phyloP scores from a whole-genome alignment of 2,113 vertebrate genomes.

The Centropus bengalensis region DNA sequence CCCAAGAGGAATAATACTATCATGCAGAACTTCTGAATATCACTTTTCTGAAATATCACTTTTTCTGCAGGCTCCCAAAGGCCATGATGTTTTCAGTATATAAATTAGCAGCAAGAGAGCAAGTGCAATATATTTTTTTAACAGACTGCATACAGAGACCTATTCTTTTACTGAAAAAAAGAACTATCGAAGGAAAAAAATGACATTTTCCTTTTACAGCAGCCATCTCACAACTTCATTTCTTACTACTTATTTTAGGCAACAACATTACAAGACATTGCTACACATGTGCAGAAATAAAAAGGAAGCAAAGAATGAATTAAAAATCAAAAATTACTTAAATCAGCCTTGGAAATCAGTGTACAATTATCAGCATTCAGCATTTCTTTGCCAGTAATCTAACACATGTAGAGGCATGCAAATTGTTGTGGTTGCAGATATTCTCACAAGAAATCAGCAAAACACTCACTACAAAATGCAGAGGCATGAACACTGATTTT shows the following conservation, averaged over 20 bases:
- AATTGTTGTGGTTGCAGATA: slow-evolving; percentile 60
- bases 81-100: neutral
- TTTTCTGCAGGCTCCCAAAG: neutral
- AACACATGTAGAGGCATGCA: slow-evolving; percentile 62
- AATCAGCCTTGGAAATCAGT: slow-evolving; percentile 66
- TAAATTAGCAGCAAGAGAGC: neutral
- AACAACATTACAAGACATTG: slow-evolving; percentile 63
- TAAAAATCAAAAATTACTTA: slow-evolving; percentile 71
- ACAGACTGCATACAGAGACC: neutral
- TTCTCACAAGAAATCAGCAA: slow-evolving; percentile 60
- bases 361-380: slow-evolving; percentile 65
- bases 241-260: slow-evolving; percentile 64
- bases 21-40: neutral
- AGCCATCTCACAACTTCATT: slow-evolving; percentile 34
- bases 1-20: neutral
- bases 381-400: slow-evolving; percentile 70
- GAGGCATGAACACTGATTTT: slow-evolving; percentile 51
- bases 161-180: neutral
- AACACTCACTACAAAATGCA: slow-evolving; percentile 62
- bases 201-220: slow-evolving; percentile 31
- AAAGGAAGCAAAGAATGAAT: slow-evolving; percentile 65
- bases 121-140: neutral
- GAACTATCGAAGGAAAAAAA: slow-evolving; percentile 18
- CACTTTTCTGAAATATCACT: neutral
- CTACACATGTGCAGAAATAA: slow-evolving; percentile 67